Evolutionary conservation across 2,888 invertebrate species (phyloP), one percentile per base, ranked within the genome.

Genomic region (Dastarcus helophoroides): DNA sequence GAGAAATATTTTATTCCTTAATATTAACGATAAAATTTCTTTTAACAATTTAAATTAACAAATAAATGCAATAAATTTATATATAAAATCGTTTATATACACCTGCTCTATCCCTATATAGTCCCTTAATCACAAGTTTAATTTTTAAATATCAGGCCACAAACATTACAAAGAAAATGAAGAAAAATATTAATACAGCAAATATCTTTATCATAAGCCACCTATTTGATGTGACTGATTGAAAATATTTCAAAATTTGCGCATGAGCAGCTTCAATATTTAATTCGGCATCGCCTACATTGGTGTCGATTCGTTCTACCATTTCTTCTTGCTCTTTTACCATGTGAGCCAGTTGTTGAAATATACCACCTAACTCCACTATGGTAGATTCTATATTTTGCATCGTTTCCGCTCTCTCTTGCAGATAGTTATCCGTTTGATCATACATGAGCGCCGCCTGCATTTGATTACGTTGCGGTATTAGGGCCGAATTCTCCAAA

Each of bases 181-280:
- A 98, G 73, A 99, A 98, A 57, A 95, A 84, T 71, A 98, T 93
- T 32, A 99, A 71, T 39, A 98, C 89, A 31, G 85, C 97, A 66
- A 99, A 98, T 44, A 99, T 81, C 71, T 99, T 99, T 48, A 99
- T 85, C 94, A 98, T 98, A 16, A 98, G 71, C 82, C 95, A 97
- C 49, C 98, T 76, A 66, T 98, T 99, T 39, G 89, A 89, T 9
- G 94, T 88, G 19, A 99, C 86, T 32, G 84, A 85, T 62, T 90
- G 91, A 62, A 99, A 98, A 67, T 98, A 98, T 63, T 89, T 94
- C 48, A 98, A 70, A 46, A 99, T 88, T 68, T 98, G 94, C 36
- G 84, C 72, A 56, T 99, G 98, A 3, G 97, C 98, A 27, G 93
- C 91, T 64, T 95, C 95, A 25, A 99, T 91, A 65, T 98, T 97